Conservation (phyloP, 2,113 vertebrate genomes). For the Tenrec ecaudatus region DNA sequence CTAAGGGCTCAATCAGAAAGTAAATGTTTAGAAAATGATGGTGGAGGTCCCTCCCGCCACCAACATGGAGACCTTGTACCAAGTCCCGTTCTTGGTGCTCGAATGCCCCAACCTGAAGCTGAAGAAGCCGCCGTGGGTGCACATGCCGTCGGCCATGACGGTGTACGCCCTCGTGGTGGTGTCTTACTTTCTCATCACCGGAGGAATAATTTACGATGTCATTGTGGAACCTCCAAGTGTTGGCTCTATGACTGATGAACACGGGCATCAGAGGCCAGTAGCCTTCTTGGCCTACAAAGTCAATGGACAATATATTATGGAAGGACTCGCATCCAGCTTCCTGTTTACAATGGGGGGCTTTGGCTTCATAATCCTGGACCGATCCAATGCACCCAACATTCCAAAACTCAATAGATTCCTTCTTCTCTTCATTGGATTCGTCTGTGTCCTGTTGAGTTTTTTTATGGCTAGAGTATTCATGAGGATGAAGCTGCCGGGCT, state of each 20-base stretch:
- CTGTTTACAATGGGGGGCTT: constrained; percentile 99
- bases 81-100: constrained; percentile 94
- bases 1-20: too few relatives aligned
- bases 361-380: constrained; percentile 98
- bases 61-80: constrained; percentile 94
- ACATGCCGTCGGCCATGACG: constrained; percentile 99
- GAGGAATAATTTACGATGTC: constrained; percentile 99
- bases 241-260: constrained; percentile 98
- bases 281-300: constrained; percentile 99
- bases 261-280: constrained; percentile 97
- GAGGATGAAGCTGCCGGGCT: constrained; percentile 99
- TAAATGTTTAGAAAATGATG: too few relatives aligned
- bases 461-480: constrained; percentile 99
- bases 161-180: constrained; percentile 98
- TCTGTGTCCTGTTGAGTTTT: constrained; percentile 98
- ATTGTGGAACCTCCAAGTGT: constrained; percentile 99
- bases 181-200: constrained; percentile 99
- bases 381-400: constrained; percentile 98
- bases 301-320: constrained; percentile 99
- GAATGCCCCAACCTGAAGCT: constrained; percentile 98
- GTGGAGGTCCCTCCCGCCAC: neutral
- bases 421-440: constrained; percentile 97
- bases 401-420: constrained; percentile 99
- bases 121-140: constrained; percentile 97
- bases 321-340: constrained; percentile 98